Evolutionary conservation across 1,140 invertebrate genomes (phyloP), one percentile per base, ranked within the genome.

Genomic region (Ostrea edulis): DNA sequence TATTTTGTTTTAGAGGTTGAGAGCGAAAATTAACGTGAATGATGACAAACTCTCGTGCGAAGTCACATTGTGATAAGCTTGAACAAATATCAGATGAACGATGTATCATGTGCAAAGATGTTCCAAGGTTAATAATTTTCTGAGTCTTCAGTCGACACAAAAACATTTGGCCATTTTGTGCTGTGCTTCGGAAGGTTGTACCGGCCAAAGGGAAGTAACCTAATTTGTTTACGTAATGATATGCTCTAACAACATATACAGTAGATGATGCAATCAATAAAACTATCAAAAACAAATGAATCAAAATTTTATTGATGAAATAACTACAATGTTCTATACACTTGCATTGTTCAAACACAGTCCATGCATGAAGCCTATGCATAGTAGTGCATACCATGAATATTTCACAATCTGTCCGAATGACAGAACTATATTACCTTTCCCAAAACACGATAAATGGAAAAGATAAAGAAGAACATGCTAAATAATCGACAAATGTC

Each of bases 21-120:
- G 20, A 83, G 52, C n/a, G 29, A n/a, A 52, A 83, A 53, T 83
- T 83, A 52, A 83, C 52, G 20, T 54, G 52, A 83, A 83, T 83
- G 82, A 83, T 83, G 25, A 44, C n/a, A n/a, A 77, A 77, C 14
- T 83, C 52, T 83, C 82, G 82, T 83, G 82, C 44, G 44, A 83
- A 53, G 12, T 53, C 44, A 52, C 82, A 83, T 83, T 83, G 53
- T 51, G 35, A 52, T 52, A 22, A 82, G 52, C 20, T 83, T 83
- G 68, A 77, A 77, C 68, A 77, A 77, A 77, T 77, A 77, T 77
- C 29, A 0, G 68, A 77, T 77, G 68, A 77, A 35, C 68, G 68
- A 77, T 77, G 68, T 77, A 77, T 77, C 68, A 77, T 29, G 17
- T 35, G 22, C 29, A 35, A 25, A 35, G 29, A 77, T 5, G 68